Base-by-base conservation (phyloP, 2,797 vertebrate species). In the Spizella passerina region DNA sequence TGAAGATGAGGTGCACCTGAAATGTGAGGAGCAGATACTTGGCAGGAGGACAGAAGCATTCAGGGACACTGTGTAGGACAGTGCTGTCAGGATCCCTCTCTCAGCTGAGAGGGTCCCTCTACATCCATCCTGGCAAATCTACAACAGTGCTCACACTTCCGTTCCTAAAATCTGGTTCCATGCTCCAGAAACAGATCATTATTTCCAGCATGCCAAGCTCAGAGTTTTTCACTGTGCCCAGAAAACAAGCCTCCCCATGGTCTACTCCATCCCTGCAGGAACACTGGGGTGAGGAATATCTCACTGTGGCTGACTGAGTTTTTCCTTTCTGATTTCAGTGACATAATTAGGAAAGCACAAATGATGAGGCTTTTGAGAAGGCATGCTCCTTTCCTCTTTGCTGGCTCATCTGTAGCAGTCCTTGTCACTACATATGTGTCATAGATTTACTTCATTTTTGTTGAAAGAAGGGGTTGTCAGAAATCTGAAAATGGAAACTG, bases 401-500 rank as follows among this genome's bases (percentile, higher is more conserved):
- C 76, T 92, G 86, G 86, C 90, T 89, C 86, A 85, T 75, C 76
- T 94, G 72, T 49, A 86, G 27, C 47, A 82, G 69, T 75, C 53
- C 39, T 94, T 56, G 61, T 64, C 53, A 52, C 46, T 44, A 32
- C 13, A 1, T 84, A 71, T 78, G 49, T 92, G 92, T 94, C 75
- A 91, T 72, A 77, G 64, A 83, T 86, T 89, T 92, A 91, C 86
- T 94, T 92, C 88, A 95, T 89, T 81, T 94, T 82, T 92, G 92
- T 83, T 97, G 94, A 96, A 95, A 94, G 94, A 83, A 87, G 76
- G 13, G 26, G 57, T 38, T 94, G 84, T 95, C 93, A 95, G 61
- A 89, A 96, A 75, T 71, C 57, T 92, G 92, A 75, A 93, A 84
- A 80, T 60, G 46, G 64, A 93, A 91, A 85, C 21, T 32, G 30